phyloP scores from a whole-genome alignment of 2,797 vertebrate species.

The Schizothorax lantsangensis region DNA sequence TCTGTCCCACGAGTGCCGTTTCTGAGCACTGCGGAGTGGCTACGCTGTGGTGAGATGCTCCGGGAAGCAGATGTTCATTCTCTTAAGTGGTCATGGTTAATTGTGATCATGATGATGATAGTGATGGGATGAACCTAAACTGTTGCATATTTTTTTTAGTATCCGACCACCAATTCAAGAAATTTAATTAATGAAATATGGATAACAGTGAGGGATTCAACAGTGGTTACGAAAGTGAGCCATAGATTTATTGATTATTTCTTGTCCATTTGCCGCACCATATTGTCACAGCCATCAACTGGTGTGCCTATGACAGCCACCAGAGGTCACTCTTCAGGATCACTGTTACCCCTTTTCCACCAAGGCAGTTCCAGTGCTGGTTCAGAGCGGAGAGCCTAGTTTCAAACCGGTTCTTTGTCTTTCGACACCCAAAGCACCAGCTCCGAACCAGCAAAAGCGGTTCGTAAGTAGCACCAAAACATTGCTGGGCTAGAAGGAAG shows the following conservation, averaged over 20 bases:
- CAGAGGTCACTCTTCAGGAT: too few species aligned
- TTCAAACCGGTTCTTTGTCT: too few species aligned
- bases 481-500: too few species aligned
- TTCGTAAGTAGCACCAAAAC: too few species aligned
- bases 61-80: constrained; percentile 52
- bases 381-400: too few species aligned
- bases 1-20: constrained; percentile 47
- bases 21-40: constrained; percentile 13
- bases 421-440: too few species aligned
- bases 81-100: constrained; percentile 56
- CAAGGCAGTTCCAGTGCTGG: too few species aligned
- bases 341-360: too few species aligned
- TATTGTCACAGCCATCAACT: not conserved
- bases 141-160: constrained; percentile 17
- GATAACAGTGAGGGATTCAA: not conserved
- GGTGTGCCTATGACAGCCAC: too few species aligned
- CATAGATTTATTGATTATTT: not conserved
- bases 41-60: not conserved
- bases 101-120: constrained; percentile 56
- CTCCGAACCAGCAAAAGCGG: too few species aligned
- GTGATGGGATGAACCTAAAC: constrained; percentile 31
- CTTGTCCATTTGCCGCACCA: not conserved
- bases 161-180: not conserved
- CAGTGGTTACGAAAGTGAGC: not conserved
- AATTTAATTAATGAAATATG: not conserved